Percentiles rank a stretch among this genome's conserved stretches.
Evolutionary conservation across 2,888 invertebrate genomes (phyloP).

Genomic region (Coecobrya sp.): DNA sequence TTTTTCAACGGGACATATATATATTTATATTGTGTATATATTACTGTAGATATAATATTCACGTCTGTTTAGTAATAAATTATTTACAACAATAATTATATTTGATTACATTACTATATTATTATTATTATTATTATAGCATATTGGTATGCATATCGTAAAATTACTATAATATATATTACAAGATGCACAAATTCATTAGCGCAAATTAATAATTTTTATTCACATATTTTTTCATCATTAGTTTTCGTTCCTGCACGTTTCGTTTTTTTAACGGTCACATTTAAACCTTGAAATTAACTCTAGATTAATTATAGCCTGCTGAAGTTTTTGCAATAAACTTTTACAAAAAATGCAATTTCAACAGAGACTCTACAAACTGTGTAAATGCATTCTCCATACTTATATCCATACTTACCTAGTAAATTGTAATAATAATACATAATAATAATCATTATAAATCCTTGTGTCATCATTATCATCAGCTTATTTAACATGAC

Average conservation of each 20-base stretch:
- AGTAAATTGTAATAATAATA: constrained; percentile 6
- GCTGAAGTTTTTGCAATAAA: no score
- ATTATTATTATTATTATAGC: neutral
- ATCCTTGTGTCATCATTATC: neutral
- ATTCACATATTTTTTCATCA: constrained; percentile 20
- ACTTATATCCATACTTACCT: neutral
- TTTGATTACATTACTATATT: neutral
- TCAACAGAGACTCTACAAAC: neutral
- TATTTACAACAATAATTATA: constrained; percentile 22
- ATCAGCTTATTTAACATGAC: neutral
- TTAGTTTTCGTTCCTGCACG: constrained; percentile 24
- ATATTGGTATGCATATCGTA: neutral
- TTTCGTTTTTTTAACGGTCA: constrained; percentile 44
- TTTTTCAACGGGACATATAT: constrained; percentile 62
- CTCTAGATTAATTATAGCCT: no score
- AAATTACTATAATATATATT: neutral
- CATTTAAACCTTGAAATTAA: neutral
- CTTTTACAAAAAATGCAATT: neutral
- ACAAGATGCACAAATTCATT: constrained; percentile 15
- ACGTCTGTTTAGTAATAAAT: constrained; percentile 32
- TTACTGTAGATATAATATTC: constrained; percentile 31
- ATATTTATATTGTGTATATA: neutral
- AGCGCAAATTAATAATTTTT: constrained; percentile 45
- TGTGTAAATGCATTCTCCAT: neutral
- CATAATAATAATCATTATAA: neutral